A percentile compares a stretch with the other conserved stretches of the same genome.
Evolutionary conservation across 2,113 vertebrate species (phyloP).

Genomic region (Pogonocichla stellata): DNA sequence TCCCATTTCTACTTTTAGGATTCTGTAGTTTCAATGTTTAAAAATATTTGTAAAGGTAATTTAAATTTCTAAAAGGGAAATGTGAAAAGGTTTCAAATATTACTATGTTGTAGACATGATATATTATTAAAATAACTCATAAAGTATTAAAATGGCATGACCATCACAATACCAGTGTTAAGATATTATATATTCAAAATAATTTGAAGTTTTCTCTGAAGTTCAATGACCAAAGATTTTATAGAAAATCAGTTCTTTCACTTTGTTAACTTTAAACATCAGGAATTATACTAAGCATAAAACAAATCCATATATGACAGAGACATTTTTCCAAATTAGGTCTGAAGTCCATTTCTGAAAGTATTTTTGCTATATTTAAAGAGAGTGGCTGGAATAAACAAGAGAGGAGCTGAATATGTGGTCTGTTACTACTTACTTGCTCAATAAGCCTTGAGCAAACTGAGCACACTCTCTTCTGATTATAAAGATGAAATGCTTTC

Average conservation of each 20-base stretch:
- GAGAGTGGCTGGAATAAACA: not conserved
- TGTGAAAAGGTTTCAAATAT: not conserved
- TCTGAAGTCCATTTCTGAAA: not conserved
- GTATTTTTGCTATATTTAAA: not conserved
- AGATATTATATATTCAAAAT: not conserved
- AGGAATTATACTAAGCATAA: not conserved
- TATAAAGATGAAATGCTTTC: not conserved
- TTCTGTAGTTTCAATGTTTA: not conserved
- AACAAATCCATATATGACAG: not conserved
- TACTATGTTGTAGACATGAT: not conserved
- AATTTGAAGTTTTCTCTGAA: not conserved
- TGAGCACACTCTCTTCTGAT: not conserved
- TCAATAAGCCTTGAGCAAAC: not conserved
- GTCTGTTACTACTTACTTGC: not conserved
- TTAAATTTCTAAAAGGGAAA: not conserved
- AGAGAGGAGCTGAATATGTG: not conserved
- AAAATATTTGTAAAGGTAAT: not conserved
- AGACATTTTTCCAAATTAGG: not conserved
- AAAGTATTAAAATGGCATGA: not conserved
- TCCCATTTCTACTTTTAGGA: not conserved
- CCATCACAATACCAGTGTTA: not conserved
- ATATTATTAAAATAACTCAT: not conserved
- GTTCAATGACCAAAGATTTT: not conserved
- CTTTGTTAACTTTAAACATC: not conserved
- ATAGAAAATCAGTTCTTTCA: not conserved